phyloP scores from a whole-genome alignment of 2,113 vertebrate species.

The Carlito syrichta region DNA sequence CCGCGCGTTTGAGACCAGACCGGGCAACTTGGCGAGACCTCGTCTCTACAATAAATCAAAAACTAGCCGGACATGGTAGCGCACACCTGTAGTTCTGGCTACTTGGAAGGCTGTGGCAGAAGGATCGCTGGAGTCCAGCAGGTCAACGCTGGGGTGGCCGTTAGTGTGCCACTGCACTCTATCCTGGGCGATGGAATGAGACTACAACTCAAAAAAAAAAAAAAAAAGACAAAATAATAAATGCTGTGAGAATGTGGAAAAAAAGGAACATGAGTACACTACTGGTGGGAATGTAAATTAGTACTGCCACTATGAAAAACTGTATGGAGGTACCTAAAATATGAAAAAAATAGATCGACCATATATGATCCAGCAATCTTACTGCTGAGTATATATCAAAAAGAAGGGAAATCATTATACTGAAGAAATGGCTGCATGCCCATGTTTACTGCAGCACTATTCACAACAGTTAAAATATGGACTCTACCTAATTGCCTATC shows the following conservation, averaged over 20 bases:
- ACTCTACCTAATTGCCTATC: background rate
- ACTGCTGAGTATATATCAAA: background rate
- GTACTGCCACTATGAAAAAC: background rate
- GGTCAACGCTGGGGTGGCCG: too few species aligned
- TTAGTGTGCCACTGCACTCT: too few species aligned
- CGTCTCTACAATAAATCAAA: too few species aligned
- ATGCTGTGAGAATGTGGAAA: background rate
- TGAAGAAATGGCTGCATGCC: background rate
- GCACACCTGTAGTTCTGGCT: too few species aligned
- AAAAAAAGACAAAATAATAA: too few species aligned
- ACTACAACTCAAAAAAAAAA: too few species aligned
- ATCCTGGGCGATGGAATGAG: too few species aligned
- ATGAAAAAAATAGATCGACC: background rate
- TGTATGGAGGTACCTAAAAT: background rate
- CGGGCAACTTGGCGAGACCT: too few species aligned
- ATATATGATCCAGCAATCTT: background rate
- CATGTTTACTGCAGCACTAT: background rate
- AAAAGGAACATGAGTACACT: background rate
- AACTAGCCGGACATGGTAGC: too few species aligned
- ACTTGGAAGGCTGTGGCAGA: too few species aligned
- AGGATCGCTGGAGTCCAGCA: too few species aligned
- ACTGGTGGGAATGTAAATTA: background rate
- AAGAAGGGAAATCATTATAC: background rate
- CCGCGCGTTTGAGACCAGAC: too few species aligned
- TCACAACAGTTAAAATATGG: background rate